phyloP scores from a whole-genome alignment of 2,113 vertebrate genomes.

The Romanogobio albipinnatus region DNA sequence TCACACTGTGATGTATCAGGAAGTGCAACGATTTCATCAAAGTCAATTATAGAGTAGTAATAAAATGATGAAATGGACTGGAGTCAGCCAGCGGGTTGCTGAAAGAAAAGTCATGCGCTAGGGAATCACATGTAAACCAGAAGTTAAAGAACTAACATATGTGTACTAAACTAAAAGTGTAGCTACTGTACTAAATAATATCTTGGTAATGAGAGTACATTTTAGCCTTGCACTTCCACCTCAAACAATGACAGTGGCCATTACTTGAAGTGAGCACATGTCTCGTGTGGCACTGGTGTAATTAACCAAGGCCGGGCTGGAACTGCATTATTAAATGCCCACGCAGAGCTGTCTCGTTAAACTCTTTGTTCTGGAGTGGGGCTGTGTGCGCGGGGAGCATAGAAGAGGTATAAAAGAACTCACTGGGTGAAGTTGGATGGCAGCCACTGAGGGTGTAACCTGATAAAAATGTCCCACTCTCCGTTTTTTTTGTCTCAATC shows the following conservation, averaged over 20 bases:
- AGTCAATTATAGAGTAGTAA: neutral
- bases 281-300: neutral
- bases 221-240: neutral
- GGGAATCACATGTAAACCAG: neutral
- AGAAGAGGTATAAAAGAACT: neutral
- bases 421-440: slow-evolving; percentile 20
- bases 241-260: neutral
- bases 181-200: neutral
- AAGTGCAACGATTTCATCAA: slow-evolving; percentile 2
- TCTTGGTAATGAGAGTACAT: neutral
- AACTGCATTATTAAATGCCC: slow-evolving; percentile 33
- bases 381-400: neutral
- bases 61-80: neutral
- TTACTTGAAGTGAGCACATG: neutral
- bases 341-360: slow-evolving; percentile 33
- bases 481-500: neutral
- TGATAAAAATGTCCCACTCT: slow-evolving; percentile 35
- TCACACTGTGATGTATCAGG: neutral
- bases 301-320: neutral
- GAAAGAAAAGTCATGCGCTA: neutral
- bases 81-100: neutral
- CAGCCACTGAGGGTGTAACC: slow-evolving; percentile 18
- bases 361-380: neutral
- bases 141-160: neutral
- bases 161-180: neutral